phyloP scores from a whole-genome alignment of 2,888 invertebrate genomes.

The Cosmorhoe ocellata region DNA sequence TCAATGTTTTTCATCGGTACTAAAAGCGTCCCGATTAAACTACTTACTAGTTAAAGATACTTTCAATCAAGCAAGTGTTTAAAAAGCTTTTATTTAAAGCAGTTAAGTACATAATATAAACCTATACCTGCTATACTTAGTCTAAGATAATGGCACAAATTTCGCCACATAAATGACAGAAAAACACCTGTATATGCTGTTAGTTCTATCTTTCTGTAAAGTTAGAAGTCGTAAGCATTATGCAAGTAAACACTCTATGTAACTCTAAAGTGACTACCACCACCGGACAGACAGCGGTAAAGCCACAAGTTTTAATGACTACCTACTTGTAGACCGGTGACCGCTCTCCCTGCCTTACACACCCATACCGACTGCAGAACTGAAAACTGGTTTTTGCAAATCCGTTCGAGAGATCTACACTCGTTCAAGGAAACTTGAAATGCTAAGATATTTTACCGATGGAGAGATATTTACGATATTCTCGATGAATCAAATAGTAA shows the following conservation, averaged over 20 bases:
- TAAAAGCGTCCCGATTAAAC: too few relatives aligned
- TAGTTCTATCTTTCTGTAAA: constrained; percentile 1
- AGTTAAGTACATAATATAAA: too few relatives aligned
- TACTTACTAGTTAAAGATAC: too few relatives aligned
- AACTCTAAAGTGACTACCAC: constrained; percentile 25
- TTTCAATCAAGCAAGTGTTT: too few relatives aligned
- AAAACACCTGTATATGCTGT: constrained; percentile 6
- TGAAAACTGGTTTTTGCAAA: constrained; percentile 46
- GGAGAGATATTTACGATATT: too few relatives aligned
- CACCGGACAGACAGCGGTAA: constrained; percentile 25
- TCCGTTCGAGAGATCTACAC: constrained; percentile 47
- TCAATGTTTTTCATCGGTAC: too few relatives aligned
- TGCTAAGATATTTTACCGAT: constrained; percentile 33
- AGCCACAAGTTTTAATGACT: constrained; percentile 15
- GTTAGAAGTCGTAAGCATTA: constrained; percentile 32
- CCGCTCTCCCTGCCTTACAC: constrained; percentile 29
- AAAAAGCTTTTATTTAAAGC: too few relatives aligned
- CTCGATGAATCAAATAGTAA: constrained; percentile 10
- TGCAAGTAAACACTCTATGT: constrained; percentile 28
- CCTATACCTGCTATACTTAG: too few relatives aligned
- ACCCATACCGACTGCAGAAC: constrained; percentile 28
- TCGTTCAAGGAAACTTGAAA: constrained; percentile 43
- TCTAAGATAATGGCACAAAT: too few relatives aligned
- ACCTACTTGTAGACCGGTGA: constrained; percentile 26
- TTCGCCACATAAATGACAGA: constrained; percentile 2